Percentiles rank a stretch among this genome's conserved stretches.
Evolutionary conservation across 2,888 invertebrate genomes (phyloP).

Genomic region (Caenorhabditis sp.): DNA sequence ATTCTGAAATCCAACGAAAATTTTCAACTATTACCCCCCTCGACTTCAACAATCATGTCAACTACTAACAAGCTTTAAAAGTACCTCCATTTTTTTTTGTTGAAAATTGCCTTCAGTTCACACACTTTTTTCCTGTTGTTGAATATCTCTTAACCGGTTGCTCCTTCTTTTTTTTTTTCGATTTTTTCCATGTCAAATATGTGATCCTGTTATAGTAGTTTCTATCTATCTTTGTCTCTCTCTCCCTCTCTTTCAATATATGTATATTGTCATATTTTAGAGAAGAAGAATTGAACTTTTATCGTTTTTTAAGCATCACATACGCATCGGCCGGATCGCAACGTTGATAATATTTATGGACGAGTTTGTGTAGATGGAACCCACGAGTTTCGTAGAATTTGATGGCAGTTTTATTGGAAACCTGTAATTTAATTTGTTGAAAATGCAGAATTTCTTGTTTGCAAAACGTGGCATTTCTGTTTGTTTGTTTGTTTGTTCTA

Average conservation of each 20-base stretch:
- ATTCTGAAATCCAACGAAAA: slow-evolving; percentile 26
- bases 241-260: not conserved
- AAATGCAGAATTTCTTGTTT: not conserved
- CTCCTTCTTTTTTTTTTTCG: not conserved
- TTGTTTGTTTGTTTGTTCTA: not conserved
- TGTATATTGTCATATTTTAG: slow-evolving; percentile 1
- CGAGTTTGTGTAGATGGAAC: slow-evolving; percentile 11
- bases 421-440: no score
- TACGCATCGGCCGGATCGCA: slow-evolving; percentile 35
- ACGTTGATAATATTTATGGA: slow-evolving; percentile 34
- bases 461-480: not conserved
- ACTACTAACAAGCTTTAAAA: slow-evolving; percentile 6
- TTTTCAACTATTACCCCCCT: slow-evolving; percentile 34
- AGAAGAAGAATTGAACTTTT: not conserved
- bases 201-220: not conserved
- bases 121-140: not conserved
- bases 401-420: slow-evolving; percentile 33
- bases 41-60: slow-evolving; percentile 35
- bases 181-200: slow-evolving; percentile 1
- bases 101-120: not conserved
- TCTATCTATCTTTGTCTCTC: not conserved
- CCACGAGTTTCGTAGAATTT: slow-evolving; percentile 38
- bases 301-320: slow-evolving; percentile 27
- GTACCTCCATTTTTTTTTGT: not conserved
- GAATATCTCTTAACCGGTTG: slow-evolving; percentile 1